A percentile compares a stretch with the other conserved stretches of the same genome.
These are phyloP conservation scores for Parauchenoglanis punctatus DNA, from an alignment of 2,797 vertebrate species.

Conservation along the genomic window DNA sequence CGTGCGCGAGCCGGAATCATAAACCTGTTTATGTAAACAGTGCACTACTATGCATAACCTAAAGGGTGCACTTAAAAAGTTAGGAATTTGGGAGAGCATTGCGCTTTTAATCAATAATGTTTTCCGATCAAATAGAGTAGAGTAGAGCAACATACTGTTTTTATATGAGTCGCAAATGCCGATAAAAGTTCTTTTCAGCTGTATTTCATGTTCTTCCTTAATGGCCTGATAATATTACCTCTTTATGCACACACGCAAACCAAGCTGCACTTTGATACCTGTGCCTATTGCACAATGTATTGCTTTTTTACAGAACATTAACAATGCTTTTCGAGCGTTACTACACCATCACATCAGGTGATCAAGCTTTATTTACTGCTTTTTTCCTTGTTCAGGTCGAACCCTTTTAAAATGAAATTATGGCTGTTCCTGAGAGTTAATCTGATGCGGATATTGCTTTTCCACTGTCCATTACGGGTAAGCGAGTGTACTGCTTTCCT, in stretches of 20 bases:
- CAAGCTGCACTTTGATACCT: neutral
- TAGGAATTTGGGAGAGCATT: neutral
- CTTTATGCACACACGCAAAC: neutral
- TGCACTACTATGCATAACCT: neutral
- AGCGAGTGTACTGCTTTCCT: too few species aligned
- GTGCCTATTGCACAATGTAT: neutral
- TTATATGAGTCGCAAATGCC: neutral
- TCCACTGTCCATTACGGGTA: neutral
- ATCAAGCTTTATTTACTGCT: constrained; percentile 5
- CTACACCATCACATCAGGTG: neutral
- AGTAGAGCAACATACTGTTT: too few species aligned
- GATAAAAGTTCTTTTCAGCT: neutral
- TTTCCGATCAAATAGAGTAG: neutral
- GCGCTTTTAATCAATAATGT: neutral
- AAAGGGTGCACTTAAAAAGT: neutral
- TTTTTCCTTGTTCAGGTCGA: neutral
- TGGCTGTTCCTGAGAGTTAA: neutral
- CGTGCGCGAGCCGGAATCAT: neutral
- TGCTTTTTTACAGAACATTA: neutral
- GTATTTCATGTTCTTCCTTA: neutral
- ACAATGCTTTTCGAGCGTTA: neutral
- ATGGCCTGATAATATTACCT: neutral
- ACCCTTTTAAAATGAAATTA: neutral
- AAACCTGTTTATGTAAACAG: neutral
- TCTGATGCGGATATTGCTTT: neutral